phyloP scores from a whole-genome alignment of 2,113 vertebrate genomes.

The Cnemophilus loriae region DNA sequence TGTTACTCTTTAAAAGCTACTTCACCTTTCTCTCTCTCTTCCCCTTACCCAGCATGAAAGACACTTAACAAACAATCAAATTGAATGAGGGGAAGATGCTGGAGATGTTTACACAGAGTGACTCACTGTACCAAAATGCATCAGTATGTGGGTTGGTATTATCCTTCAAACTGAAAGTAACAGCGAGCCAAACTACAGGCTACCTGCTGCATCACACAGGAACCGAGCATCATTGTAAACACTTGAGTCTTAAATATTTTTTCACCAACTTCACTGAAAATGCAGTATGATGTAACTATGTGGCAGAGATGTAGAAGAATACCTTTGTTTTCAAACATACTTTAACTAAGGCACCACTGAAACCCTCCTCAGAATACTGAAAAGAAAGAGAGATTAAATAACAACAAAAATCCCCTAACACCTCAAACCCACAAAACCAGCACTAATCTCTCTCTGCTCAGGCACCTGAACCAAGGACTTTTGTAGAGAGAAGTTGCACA shows the following conservation, averaged over 20 bases:
- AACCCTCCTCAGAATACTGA: neutral
- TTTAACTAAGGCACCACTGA: neutral
- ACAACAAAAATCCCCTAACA: neutral
- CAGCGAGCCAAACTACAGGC: neutral
- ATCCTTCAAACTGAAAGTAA: neutral
- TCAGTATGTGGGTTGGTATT: neutral
- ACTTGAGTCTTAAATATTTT: neutral
- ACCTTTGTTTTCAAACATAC: neutral
- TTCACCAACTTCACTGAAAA: neutral
- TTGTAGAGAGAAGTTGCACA: neutral
- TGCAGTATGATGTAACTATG: fast-evolving
- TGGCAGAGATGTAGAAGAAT: neutral
- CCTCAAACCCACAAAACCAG: neutral
- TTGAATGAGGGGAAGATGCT: fast-evolving
- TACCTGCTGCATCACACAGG: neutral
- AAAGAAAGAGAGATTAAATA: neutral
- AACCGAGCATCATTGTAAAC: fast-evolving
- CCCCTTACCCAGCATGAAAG: neutral
- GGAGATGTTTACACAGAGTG: fast-evolving
- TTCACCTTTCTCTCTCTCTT: neutral
- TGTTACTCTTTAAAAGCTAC: neutral
- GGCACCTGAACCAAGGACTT: neutral
- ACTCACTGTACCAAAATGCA: neutral
- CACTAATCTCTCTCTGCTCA: neutral
- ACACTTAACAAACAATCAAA: neutral